Evolutionary conservation across 2,113 vertebrate genomes (phyloP).

Genomic region (Hepsetus odoe): DNA sequence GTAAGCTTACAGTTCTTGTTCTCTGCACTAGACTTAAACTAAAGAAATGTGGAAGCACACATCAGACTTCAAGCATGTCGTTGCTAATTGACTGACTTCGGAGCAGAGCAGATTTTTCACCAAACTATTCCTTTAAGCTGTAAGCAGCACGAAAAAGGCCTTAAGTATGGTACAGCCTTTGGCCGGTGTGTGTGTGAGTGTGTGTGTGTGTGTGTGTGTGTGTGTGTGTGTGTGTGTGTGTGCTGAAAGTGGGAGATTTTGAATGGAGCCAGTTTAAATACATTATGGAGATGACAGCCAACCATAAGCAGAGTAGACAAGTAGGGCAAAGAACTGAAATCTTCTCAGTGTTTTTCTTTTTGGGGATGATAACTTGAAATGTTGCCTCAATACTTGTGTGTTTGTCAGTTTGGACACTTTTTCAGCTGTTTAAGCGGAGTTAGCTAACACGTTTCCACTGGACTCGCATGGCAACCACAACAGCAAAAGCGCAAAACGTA

Average conservation of each 20-base stretch:
- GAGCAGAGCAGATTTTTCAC: background rate
- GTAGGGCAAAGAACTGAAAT: slow-evolving; percentile 19
- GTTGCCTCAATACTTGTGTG: background rate
- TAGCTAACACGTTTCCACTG: slow-evolving; percentile 10
- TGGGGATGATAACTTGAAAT: background rate
- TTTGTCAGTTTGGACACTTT: slow-evolving; percentile 9
- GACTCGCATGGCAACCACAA: background rate
- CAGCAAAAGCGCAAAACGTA: slow-evolving; percentile 9
- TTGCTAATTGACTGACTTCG: background rate
- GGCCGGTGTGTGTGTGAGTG: slow-evolving; percentile 8
- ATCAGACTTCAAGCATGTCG: background rate
- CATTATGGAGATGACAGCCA: slow-evolving; percentile 5
- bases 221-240: slow-evolving; percentile 26
- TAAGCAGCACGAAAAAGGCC: background rate
- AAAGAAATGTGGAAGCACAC: too few relatives aligned
- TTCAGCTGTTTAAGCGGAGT: slow-evolving; percentile 10
- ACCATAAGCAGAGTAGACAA: slow-evolving; percentile 38
- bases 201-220: slow-evolving; percentile 39
- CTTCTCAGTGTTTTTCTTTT: slow-evolving; percentile 29
- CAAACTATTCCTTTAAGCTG: background rate
- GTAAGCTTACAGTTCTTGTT: too few relatives aligned
- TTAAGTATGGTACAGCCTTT: slow-evolving; percentile 17
- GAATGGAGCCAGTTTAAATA: slow-evolving; percentile 17
- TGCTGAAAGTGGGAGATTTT: slow-evolving; percentile 7
- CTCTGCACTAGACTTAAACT: too few relatives aligned